Percentiles rank a stretch among this genome's conserved stretches.
Evolutionary conservation across 1,140 invertebrate genomes (phyloP).

Genomic region (Apis cerana): DNA sequence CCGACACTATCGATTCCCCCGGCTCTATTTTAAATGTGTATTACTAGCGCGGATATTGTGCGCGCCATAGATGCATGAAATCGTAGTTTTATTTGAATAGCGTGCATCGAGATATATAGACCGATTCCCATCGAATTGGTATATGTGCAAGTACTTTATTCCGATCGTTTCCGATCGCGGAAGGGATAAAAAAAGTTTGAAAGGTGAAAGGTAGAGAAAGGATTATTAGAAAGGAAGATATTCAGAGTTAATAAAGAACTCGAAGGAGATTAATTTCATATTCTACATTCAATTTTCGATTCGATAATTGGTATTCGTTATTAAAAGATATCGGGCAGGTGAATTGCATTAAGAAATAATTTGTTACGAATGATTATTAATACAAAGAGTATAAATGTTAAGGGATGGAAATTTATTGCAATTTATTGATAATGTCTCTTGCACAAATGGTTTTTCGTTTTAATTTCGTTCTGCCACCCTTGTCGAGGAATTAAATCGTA

Average conservation of each 20-base stretch:
- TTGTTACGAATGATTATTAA: background rate
- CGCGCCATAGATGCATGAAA: background rate
- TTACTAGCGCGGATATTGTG: background rate
- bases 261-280: background rate
- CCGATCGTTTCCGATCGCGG: too few relatives aligned
- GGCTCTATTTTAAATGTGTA: background rate
- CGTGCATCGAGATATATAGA: too few relatives aligned
- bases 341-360: background rate
- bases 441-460: conserved; percentile 1
- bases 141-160: too few relatives aligned
- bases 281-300: background rate
- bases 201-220: background rate
- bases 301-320: background rate
- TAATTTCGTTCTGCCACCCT: background rate
- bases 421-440: background rate
- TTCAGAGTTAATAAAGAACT: background rate
- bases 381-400: background rate
- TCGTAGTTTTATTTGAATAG: background rate
- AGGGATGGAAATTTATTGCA: too few relatives aligned
- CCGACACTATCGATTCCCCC: background rate
- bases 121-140: too few relatives aligned
- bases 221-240: background rate
- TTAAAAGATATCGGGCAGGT: background rate
- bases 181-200: background rate
- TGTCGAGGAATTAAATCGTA: background rate